A percentile compares a stretch with the other conserved stretches of the same genome.
These are phyloP conservation scores for Smittia sp. DNA, from an alignment of 2,888 invertebrate species.

Conservation along the genomic window DNA sequence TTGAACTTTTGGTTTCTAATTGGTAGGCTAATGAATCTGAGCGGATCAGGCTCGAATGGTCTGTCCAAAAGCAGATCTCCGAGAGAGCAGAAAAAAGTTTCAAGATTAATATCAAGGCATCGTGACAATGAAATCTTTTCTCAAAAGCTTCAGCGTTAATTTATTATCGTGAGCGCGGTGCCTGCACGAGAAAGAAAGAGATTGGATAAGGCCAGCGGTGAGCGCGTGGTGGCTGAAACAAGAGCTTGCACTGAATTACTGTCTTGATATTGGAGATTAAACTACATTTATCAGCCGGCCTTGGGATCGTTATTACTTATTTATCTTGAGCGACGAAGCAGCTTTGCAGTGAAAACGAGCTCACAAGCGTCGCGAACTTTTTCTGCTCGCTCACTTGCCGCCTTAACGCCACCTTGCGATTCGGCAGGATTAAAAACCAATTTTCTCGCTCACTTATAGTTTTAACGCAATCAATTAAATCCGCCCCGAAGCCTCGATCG, in stretches of 20 bases:
- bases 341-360: conserved; percentile 15
- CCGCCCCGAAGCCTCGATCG: not conserved
- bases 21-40: too few species aligned
- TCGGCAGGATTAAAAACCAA: not conserved
- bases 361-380: not conserved
- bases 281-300: conserved; percentile 21
- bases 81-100: not conserved
- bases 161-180: not conserved
- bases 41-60: too few species aligned
- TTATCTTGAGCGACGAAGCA: not conserved
- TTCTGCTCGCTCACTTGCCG: not conserved
- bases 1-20: too few species aligned
- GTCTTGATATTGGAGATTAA: conserved; percentile 31
- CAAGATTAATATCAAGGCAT: not conserved
- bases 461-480: not conserved
- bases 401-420: not conserved
- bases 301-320: conserved; percentile 10
- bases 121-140: conserved; percentile 8
- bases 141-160: not conserved
- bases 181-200: not conserved
- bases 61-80: too few species aligned
- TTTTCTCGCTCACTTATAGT: not conserved
- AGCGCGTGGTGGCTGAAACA: not conserved
- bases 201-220: not conserved
- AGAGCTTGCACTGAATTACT: conserved; percentile 13